Evolutionary conservation across 2,113 vertebrate genomes (phyloP), one percentile per base, ranked within the genome.

Genomic region (Scartelaos histophorus): DNA sequence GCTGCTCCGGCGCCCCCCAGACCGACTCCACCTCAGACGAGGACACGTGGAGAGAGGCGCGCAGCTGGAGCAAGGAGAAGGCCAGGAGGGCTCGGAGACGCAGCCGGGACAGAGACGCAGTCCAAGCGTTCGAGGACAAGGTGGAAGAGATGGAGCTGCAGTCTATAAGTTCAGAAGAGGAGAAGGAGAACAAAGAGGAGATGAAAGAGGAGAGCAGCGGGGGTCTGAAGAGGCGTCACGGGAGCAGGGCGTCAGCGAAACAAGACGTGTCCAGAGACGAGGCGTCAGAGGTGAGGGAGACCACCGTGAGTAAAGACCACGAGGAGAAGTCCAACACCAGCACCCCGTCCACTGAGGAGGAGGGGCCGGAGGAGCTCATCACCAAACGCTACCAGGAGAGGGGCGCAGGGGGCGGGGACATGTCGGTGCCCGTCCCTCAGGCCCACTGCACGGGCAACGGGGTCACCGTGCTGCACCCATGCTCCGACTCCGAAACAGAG

Each of bases 51-150:
- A 93, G 93, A 58, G 91, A 94, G 80, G 73, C 90, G 79, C 95
- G 94, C 79, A 95, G 93, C 78, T 97, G 90, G 95, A 94, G 90
- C 7, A 93, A 92, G 80, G 93, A 94, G 86, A 96, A 94, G 79
- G 93, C 93, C n/a, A 85, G 90, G 65, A 94, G 92, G 78, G 91
- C 84, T 12, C 90, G 92, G 60, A 94, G 90, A 75, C 91, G 76
- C 66, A 88, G 75, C 74, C 85, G 62, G 60, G 91, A 90, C 15
- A 66, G 83, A 54, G 87, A 85, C 3, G 24, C 1, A 73, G 73
- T 22, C 58, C 69, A 77, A 66, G 66, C 15, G 25, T 29, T n/a
- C 0, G 64, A 79, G 7, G 86, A 81, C 3, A 80, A 74, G 21
- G 34, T 9, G 0, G 88, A 92, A 12, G 57, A 71, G 66, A 75